Base-by-base conservation (phyloP, 2,888 invertebrate genomes). In the Emesis castigata region DNA sequence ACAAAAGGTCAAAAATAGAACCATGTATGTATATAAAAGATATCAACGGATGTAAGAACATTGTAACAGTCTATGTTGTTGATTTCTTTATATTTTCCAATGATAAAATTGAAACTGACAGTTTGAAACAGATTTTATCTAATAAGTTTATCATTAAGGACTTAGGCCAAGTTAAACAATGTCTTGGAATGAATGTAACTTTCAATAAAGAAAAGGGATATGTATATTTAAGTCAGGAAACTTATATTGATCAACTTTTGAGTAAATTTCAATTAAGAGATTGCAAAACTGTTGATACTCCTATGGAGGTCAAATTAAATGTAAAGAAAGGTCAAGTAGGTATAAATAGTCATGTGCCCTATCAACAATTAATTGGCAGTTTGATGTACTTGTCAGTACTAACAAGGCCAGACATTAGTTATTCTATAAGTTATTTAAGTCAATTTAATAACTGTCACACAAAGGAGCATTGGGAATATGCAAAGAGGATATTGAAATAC, bases 371-470 rank as follows among this genome's bases (percentile, higher is more conserved):
- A 8, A 69, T 82, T 48, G 84, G 84, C 0, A 78, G 84, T 61
- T 58, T 82, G 7, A 39, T 14, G 39, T 39, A 39, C 11, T 8
- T 34, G 34, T 34, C 9, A 34, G 9, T 34, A 9, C 1, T 81
- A 53, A 82, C 81, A 1, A 75, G 81, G 11, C 81, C 82, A 18
- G 81, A 84, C 39, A 79, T 81, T 66, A 39, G 66, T 44, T 84
- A 66, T 64, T n/a, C 53, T 69, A 61, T 85, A 8, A 72, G 81
- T 58, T 85, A 61, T 53, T 20, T 86, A 16, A 84, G 81, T 68
- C 79, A 82, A 71, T 83, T 80, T 71, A 78, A 81, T 79, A 80
- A 80, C 53, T 80, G 74, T 66, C 61, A 82, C 62, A 75, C 69
- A 8, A 77, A 79, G 11, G 44, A 22, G 8, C 80, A 83, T 71